Evolutionary conservation across 2,113 vertebrate genomes (phyloP).

Genomic region (Pseudorhombus dupliciocellatus): DNA sequence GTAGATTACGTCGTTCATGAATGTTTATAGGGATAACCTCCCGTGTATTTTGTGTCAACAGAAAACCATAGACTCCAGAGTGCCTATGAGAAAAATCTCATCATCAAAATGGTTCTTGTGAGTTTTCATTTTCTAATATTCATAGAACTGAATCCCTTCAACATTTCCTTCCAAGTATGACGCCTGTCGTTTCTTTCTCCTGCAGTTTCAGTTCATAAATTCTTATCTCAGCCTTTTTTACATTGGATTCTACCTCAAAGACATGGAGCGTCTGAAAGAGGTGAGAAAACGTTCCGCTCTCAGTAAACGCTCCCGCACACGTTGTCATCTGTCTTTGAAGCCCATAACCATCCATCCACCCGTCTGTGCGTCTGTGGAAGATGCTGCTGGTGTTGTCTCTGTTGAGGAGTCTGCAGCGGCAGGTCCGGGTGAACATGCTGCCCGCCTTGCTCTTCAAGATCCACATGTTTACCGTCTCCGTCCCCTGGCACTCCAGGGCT

Average conservation of each 20-base stretch:
- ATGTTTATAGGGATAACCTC: neutral
- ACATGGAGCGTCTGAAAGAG: constrained; percentile 99
- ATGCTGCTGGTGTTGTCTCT: constrained; percentile 89
- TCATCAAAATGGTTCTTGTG: constrained; percentile 98
- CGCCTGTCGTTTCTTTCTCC: constrained; percentile 28
- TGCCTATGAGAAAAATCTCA: constrained; percentile 98
- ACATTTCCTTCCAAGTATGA: neutral
- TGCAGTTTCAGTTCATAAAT: constrained; percentile 98
- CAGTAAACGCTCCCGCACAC: neutral
- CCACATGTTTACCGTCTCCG: constrained; percentile 78
- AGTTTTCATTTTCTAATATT: constrained; percentile 66
- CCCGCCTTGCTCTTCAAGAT: constrained; percentile 83
- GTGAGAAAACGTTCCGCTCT: constrained; percentile 73
- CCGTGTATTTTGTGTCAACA: constrained; percentile 65
- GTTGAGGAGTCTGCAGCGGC: constrained; percentile 87
- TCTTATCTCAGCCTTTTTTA: constrained; percentile 99
- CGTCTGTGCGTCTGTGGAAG: constrained; percentile 68
- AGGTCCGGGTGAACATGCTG: constrained; percentile 85
- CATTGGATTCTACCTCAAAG: constrained; percentile 99
- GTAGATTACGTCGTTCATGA: neutral
- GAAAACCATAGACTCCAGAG: constrained; percentile 99
- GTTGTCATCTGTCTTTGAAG: neutral
- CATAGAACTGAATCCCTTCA: neutral
- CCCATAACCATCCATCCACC: constrained; percentile 10
- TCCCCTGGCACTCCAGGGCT: constrained; percentile 60